Base-by-base conservation (phyloP, 92 coral and sea anemone species). In the Nematostella vectensis region DNA sequence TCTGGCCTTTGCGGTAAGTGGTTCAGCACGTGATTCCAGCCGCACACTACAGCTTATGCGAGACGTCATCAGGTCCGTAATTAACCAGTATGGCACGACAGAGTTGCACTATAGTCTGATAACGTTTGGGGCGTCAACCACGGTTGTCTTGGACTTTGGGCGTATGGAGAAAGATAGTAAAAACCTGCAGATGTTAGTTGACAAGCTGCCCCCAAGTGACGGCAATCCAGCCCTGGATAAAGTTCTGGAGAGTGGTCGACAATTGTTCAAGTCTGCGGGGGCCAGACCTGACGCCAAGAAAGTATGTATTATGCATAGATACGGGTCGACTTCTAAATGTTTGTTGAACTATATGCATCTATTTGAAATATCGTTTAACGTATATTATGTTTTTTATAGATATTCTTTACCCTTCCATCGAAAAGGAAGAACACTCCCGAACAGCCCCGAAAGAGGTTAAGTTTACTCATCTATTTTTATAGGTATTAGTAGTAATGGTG, bases 401-500 rank as follows among this genome's bases (percentile, higher is more conserved):
- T n/a, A n/a, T n/a, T n/a, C n/a, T n/a, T n/a, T n/a, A n/a, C n/a
- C n/a, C n/a, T n/a, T n/a, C n/a, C n/a, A n/a, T n/a, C n/a, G n/a
- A n/a, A n/a, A n/a, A n/a, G n/a, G n/a, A n/a, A n/a, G n/a, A n/a
- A n/a, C n/a, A n/a, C n/a, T n/a, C n/a, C n/a, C n/a, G n/a, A n/a
- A n/a, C n/a, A n/a, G n/a, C n/a, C n/a, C n/a, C n/a, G n/a, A n/a
- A n/a, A n/a, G n/a, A n/a, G n/a, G n/a, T n/a, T n/a, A n/a, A n/a
- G n/a, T n/a, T n/a, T n/a, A n/a, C n/a, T n/a, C n/a, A n/a, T n/a
- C n/a, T n/a, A n/a, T n/a, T 37, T 33, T 33, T 19, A 15, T 29
- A 76, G 62, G 86, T 89, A n/a, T 67, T 85, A 23, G 95, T 85
- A 9, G 84, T 89, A 26, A 76, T 89, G 58, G 63, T 79, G 25